These are phyloP conservation scores for Chanos chanos DNA, from an alignment of 2,797 vertebrate species.

Conservation along the genomic window DNA sequence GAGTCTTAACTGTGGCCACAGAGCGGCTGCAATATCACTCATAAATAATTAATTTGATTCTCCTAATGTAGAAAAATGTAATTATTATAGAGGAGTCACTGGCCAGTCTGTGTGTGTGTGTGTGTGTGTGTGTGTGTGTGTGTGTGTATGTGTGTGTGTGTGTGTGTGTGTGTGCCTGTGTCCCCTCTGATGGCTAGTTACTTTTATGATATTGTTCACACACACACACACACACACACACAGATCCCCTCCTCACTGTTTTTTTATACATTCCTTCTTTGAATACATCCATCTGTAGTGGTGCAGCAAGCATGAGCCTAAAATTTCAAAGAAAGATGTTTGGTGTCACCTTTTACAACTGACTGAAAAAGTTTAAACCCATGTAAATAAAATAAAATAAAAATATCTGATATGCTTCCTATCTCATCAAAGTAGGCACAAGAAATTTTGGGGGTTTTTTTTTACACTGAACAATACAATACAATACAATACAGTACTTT, in stretches of 20 bases:
- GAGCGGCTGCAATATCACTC: slow-evolving; percentile 3
- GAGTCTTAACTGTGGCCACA: background rate
- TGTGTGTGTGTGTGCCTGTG: background rate
- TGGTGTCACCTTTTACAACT: background rate
- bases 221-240: too few relatives aligned
- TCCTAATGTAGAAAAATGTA: slow-evolving; percentile 14
- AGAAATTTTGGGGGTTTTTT: slow-evolving; percentile 12
- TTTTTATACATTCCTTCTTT: background rate
- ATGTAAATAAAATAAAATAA: too few relatives aligned
- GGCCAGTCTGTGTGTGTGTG: background rate
- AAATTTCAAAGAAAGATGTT: background rate
- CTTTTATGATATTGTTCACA: background rate
- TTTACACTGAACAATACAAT: slow-evolving; percentile 1
- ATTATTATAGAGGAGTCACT: slow-evolving; percentile 4
- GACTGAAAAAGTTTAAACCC: background rate
- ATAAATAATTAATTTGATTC: slow-evolving; percentile 31
- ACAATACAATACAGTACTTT: slow-evolving; percentile 19
- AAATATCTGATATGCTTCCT: too few relatives aligned
- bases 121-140: background rate
- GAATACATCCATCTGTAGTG: background rate
- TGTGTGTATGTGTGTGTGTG: background rate
- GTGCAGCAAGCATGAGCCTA: background rate
- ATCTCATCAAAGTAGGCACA: slow-evolving; percentile 14
- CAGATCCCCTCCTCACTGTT: too few relatives aligned
- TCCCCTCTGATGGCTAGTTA: background rate